Percentiles rank a stretch among this genome's conserved stretches.
Evolutionary conservation across 2,797 vertebrate species (phyloP).

Genomic region (Gadopsis bispinosus): DNA sequence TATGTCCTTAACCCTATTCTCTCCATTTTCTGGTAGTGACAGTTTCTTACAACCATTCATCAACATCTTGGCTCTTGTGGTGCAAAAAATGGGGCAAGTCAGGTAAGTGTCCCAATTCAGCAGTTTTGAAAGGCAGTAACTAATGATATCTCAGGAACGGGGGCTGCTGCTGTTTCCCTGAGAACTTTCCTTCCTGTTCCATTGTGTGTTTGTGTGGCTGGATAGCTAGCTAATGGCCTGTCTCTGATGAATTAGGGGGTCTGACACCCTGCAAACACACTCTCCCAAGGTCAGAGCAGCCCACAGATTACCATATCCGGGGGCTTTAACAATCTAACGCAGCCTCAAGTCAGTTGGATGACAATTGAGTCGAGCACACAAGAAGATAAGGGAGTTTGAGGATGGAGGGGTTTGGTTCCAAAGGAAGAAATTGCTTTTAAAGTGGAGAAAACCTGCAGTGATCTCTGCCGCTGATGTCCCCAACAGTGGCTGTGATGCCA

Average conservation of each 20-base stretch:
- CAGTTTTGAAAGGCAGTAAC: constrained; percentile 86
- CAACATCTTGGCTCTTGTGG: constrained; percentile 82
- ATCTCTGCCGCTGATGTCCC: constrained; percentile 62
- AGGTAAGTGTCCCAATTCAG: constrained; percentile 86
- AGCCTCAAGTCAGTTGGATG: constrained; percentile 72
- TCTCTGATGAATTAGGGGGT: constrained; percentile 86
- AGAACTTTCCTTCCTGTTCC: constrained; percentile 77
- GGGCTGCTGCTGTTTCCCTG: constrained; percentile 75
- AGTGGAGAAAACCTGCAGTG: constrained; percentile 70
- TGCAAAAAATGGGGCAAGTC: constrained; percentile 85
- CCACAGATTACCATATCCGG: constrained; percentile 83
- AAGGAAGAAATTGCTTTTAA: constrained; percentile 75
- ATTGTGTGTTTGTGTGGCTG: constrained; percentile 82
- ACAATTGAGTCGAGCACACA: constrained; percentile 71
- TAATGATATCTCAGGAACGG: constrained; percentile 81
- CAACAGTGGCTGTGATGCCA: constrained; percentile 57
- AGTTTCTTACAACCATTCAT: constrained; percentile 81
- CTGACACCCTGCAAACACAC: constrained; percentile 81
- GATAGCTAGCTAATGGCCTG: constrained; percentile 87
- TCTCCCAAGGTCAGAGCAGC: constrained; percentile 83
- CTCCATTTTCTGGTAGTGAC: constrained; percentile 71
- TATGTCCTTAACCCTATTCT: constrained; percentile 82
- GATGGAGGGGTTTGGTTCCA: constrained; percentile 32
- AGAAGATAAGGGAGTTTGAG: constrained; percentile 62
- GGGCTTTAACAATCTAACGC: constrained; percentile 77